These are phyloP conservation scores for Phrynocephalus versicolor DNA, from an alignment of 2,113 vertebrate species.

Conservation along the genomic window DNA sequence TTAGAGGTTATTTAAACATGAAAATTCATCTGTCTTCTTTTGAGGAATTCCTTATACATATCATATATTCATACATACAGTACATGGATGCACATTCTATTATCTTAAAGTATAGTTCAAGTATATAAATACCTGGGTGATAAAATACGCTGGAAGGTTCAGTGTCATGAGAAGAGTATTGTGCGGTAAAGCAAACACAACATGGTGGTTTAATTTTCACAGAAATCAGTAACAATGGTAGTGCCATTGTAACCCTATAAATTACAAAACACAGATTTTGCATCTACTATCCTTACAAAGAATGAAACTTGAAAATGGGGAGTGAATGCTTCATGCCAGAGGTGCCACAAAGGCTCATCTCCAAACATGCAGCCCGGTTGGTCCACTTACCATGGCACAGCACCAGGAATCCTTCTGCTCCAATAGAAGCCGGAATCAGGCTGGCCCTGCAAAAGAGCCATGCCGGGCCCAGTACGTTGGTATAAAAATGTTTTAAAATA, in stretches of 20 bases:
- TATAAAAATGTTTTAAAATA: too few relatives aligned
- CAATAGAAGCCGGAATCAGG: too few relatives aligned
- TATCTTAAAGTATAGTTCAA: not conserved
- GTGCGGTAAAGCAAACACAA: too few relatives aligned
- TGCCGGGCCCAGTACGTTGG: too few relatives aligned
- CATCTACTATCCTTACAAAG: not conserved
- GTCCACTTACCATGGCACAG: too few relatives aligned
- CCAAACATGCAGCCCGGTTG: too few relatives aligned
- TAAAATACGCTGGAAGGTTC: not conserved
- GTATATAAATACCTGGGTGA: not conserved
- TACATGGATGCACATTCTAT: not conserved
- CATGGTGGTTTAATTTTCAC: not conserved
- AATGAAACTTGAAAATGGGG: too few relatives aligned
- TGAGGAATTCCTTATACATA: constrained; percentile 2
- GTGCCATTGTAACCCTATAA: constrained; percentile 15
- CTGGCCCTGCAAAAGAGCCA: too few relatives aligned
- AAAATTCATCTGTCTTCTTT: not conserved
- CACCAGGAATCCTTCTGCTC: too few relatives aligned
- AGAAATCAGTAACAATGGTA: not conserved
- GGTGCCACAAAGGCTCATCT: too few relatives aligned
- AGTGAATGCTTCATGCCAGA: too few relatives aligned
- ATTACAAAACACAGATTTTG: too few relatives aligned
- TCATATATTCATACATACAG: not conserved
- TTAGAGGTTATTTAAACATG: not conserved
- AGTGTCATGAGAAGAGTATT: not conserved